Evolutionary conservation across 2,888 invertebrate genomes (phyloP).

Genomic region (Sisyra terminalis): DNA sequence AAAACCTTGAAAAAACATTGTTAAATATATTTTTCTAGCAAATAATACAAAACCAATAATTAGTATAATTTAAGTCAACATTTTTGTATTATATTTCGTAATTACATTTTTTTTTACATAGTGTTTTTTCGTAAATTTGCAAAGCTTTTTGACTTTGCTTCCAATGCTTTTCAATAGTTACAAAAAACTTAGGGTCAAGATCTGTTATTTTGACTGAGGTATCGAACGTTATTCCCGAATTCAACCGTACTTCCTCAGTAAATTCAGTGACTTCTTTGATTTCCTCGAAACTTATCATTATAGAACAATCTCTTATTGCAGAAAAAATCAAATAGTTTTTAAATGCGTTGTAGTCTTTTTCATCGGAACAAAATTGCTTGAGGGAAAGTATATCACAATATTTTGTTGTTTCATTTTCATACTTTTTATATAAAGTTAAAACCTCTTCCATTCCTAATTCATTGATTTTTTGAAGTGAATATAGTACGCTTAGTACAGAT

Average conservation of each 20-base stretch:
- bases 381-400: too few relatives aligned
- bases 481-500: neutral
- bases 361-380: too few relatives aligned
- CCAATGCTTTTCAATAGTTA: constrained; percentile 1
- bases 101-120: too few relatives aligned
- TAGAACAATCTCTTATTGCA: constrained; percentile 2
- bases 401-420: too few relatives aligned
- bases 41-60: too few relatives aligned
- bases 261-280: neutral
- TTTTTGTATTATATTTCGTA: too few relatives aligned
- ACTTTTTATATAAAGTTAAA: neutral
- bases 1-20: too few relatives aligned
- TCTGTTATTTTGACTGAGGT: neutral
- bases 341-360: neutral
- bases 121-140: neutral
- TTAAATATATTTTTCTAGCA: too few relatives aligned
- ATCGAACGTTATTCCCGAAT: neutral
- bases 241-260: neutral
- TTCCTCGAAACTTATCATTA: constrained; percentile 1
- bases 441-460: neutral
- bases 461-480: neutral
- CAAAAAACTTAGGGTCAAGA: neutral
- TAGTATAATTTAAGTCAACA: too few relatives aligned
- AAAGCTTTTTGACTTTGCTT: neutral
- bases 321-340: neutral